phyloP scores from a whole-genome alignment of 2,113 vertebrate species.

The Alligator sinensis region DNA sequence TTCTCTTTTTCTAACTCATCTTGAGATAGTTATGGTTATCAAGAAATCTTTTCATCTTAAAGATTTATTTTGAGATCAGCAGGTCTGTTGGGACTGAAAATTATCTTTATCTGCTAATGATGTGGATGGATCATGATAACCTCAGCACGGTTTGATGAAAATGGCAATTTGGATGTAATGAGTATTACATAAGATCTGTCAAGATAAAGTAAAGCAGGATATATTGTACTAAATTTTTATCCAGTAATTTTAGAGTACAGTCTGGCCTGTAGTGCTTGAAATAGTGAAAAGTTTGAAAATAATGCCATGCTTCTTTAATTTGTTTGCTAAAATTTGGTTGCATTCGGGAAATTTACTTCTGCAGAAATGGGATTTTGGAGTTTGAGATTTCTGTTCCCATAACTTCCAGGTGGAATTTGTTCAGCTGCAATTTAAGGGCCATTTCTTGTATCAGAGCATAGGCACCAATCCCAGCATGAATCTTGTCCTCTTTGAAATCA shows the following conservation, averaged over 20 bases:
- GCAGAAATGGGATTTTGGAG: not conserved
- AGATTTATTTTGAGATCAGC: conserved; percentile 56
- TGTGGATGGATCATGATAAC: conserved; percentile 6
- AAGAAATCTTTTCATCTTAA: conserved; percentile 50
- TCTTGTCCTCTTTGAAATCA: not conserved
- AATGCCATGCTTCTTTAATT: not conserved
- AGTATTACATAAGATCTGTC: conserved; percentile 29
- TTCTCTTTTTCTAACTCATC: conserved; percentile 18
- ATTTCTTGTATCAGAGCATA: too few relatives aligned
- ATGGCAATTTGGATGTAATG: not conserved
- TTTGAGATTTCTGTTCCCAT: not conserved
- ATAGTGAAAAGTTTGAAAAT: not conserved
- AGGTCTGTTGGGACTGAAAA: conserved; percentile 24
- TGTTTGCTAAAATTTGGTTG: not conserved
- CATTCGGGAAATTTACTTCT: not conserved
- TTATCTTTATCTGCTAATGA: conserved; percentile 41
- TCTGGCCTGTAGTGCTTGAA: not conserved
- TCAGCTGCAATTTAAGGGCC: not conserved
- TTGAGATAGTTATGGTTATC: conserved; percentile 39
- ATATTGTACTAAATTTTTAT: conserved; percentile 31
- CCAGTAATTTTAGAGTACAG: not conserved
- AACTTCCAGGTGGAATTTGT: not conserved
- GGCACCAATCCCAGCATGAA: not conserved
- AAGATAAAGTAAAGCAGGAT: conserved; percentile 36
- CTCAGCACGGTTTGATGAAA: conserved; percentile 32